A percentile compares a stretch with the other conserved stretches of the same genome.
Evolutionary conservation across 2,797 vertebrate genomes (phyloP).

Genomic region (Rhinoraja longicauda): DNA sequence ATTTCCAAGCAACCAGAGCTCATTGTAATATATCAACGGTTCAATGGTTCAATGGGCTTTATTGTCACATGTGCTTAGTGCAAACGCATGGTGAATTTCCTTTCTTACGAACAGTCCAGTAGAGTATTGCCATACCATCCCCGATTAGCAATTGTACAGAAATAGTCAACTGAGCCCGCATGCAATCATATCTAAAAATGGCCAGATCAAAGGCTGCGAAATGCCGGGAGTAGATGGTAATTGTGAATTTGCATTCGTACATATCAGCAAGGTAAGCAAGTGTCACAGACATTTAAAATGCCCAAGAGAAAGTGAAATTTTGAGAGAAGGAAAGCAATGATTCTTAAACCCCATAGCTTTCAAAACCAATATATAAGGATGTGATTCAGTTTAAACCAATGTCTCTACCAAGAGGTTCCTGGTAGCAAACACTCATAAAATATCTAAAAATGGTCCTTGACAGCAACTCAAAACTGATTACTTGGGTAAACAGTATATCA

Average conservation of each 20-base stretch:
- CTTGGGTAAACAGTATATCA: constrained; percentile 32
- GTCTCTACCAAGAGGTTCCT: neutral
- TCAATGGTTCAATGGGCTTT: too few relatives aligned
- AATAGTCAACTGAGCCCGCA: too few relatives aligned
- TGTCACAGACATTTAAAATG: neutral
- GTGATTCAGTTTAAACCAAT: neutral
- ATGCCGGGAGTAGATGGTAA: neutral
- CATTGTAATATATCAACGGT: neutral
- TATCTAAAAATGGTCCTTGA: constrained; percentile 30
- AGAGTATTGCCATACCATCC: too few relatives aligned
- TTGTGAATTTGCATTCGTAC: neutral
- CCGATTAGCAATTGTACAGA: too few relatives aligned
- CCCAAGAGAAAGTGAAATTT: neutral
- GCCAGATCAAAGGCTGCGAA: neutral
- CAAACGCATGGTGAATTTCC: too few relatives aligned
- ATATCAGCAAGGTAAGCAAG: neutral
- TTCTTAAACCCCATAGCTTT: constrained; percentile 1
- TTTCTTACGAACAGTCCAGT: too few relatives aligned
- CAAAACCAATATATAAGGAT: neutral
- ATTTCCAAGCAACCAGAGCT: neutral
- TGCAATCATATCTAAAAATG: too few relatives aligned
- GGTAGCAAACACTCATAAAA: constrained; percentile 21
- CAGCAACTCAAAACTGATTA: constrained; percentile 35
- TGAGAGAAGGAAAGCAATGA: neutral
- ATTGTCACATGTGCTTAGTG: too few relatives aligned